Evolutionary conservation across 2,888 invertebrate genomes (phyloP).

Genomic region (Cenopis cana): DNA sequence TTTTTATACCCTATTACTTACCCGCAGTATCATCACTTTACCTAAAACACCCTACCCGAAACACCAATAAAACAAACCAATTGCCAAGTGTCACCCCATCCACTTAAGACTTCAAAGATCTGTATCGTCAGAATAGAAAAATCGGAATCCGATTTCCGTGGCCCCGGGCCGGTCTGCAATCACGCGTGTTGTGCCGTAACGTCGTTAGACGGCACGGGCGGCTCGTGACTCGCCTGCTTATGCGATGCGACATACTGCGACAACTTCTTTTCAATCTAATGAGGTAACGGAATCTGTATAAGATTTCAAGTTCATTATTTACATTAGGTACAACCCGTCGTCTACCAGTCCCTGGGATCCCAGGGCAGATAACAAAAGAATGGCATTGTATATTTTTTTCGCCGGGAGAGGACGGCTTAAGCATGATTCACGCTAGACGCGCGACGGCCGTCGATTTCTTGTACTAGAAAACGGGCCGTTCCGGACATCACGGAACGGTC

Average conservation of each 20-base stretch:
- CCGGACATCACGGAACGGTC: too few species aligned
- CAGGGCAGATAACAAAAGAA: too few species aligned
- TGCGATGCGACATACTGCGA: conserved; percentile 44
- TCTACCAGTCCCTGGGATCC: too few species aligned
- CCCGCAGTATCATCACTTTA: neutral
- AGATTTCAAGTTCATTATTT: too few species aligned
- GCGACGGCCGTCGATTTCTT: too few species aligned
- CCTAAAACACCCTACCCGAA: conserved; percentile 13
- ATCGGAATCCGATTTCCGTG: conserved; percentile 61
- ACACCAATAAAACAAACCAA: conserved; percentile 30
- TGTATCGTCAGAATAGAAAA: conserved; percentile 46
- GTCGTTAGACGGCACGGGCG: conserved; percentile 61
- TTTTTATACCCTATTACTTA: too few species aligned
- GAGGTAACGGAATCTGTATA: neutral
- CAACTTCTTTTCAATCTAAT: conserved; percentile 13
- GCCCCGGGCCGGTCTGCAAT: conserved; percentile 67
- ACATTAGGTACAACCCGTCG: too few species aligned
- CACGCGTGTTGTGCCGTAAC: conserved; percentile 69
- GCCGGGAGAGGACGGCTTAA: too few species aligned
- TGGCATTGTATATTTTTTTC: too few species aligned
- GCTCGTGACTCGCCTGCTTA: conserved; percentile 69
- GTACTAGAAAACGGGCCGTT: too few species aligned
- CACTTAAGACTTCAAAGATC: conserved; percentile 41
- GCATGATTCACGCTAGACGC: too few species aligned
- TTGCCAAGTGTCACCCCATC: conserved; percentile 39